Base-by-base conservation (phyloP, 2,888 invertebrate genomes). In the Limnephilus marmoratus region DNA sequence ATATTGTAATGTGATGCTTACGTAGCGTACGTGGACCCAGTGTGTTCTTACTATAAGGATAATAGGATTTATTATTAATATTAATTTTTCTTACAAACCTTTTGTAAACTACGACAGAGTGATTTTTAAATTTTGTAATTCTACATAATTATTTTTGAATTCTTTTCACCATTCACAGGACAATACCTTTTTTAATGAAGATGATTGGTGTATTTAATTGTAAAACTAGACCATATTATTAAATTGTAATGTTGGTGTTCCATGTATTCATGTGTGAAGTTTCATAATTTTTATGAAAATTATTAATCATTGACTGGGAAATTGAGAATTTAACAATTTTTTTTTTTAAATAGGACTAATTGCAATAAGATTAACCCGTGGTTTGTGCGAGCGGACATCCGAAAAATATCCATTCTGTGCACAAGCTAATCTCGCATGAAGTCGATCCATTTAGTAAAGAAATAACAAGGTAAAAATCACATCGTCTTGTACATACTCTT, bases 101-200 rank as follows among this genome's bases (percentile, higher is more conserved):
- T 24, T 18, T 24, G 53, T 68, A 68, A 68, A 68, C 53, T 18
- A 68, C 18, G 53, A 24, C 24, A 18, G 24, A 68, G n/a, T 68
- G 24, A n/a, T 68, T 68, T 24, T 68, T 24, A 24, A 68, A 7
- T 18, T 68, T 68, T 68, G 68, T 68, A 68, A n/a, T 24, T 9
- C 24, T 68, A 24, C 45, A 45, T 45, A 45, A 45, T 83, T 83
- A 34, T 37, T 37, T 37, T 83, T 37, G 37, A 37, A 18, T 37
- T 83, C 18, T 83, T 83, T 83, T 37, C 83, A 37, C 41, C 83
- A 83, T 83, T 83, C 41, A 83, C 83, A 37, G 83, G 34, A 83
- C 83, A 83, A 83, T 83, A 83, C 41, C 53, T 7, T 68, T 68
- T 68, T 68, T 68, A 68, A 68, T 68, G n/a, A 68, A n/a, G 24